Evolutionary conservation across 92 coral and sea anemone genomes (phyloP).

Genomic region (Plumapathes pennacea): DNA sequence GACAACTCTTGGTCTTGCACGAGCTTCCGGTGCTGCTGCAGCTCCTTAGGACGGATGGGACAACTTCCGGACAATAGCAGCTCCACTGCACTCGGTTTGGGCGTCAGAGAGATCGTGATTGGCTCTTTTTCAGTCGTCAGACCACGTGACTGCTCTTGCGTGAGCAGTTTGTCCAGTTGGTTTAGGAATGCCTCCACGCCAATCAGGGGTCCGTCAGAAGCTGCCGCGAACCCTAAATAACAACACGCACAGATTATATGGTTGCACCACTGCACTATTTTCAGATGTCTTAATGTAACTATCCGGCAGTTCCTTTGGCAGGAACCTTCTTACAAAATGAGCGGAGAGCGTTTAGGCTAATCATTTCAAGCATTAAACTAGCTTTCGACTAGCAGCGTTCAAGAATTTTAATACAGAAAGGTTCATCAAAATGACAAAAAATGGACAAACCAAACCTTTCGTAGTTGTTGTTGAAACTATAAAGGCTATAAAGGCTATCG

Average conservation of each 20-base stretch:
- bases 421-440: too few species aligned
- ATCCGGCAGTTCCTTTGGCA: too few species aligned
- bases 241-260: background rate
- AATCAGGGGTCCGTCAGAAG: constrained; percentile 24
- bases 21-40: constrained; percentile 44
- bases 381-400: too few species aligned
- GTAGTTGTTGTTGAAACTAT: too few species aligned
- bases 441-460: too few species aligned
- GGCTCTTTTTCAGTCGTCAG: constrained; percentile 4
- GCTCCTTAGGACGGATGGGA: constrained; percentile 56
- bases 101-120: constrained; percentile 14
- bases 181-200: constrained; percentile 53
- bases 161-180: constrained; percentile 44
- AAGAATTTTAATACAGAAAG: too few species aligned
- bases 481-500: too few species aligned
- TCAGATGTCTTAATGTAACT: too few species aligned
- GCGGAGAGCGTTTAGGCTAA: too few species aligned
- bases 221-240: background rate
- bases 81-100: constrained; percentile 52
- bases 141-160: constrained; percentile 20
- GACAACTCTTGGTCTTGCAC: constrained; percentile 48
- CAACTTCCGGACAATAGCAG: constrained; percentile 52
- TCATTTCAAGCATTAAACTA: too few species aligned
- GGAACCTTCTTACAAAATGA: too few species aligned
- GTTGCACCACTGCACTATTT: too few species aligned